Conservation (phyloP, 2,113 vertebrate species). For the Falco punctatus region DNA sequence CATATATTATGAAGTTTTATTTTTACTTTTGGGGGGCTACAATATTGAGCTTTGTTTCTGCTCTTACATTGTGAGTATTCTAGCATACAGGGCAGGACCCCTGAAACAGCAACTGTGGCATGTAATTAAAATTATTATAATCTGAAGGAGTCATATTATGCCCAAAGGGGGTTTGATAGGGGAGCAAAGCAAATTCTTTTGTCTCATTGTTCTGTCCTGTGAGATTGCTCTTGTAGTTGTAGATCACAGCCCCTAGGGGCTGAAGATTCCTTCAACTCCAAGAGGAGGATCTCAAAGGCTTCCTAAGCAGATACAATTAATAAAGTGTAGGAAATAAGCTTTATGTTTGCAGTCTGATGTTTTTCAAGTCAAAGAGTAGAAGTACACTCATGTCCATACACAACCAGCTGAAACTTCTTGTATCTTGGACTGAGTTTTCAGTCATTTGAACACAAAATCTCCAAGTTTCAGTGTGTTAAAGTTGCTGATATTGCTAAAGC, state of each 20-base stretch:
- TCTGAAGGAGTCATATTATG: background rate
- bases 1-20: background rate
- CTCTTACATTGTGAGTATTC: background rate
- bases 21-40: background rate
- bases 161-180: background rate
- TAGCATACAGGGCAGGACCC: background rate
- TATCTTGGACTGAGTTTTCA: background rate
- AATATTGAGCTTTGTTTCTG: background rate
- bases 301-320: background rate
- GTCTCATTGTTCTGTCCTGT: background rate
- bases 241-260: rapidly evolving
- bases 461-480: background rate
- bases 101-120: background rate
- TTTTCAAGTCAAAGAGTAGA: background rate
- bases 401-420: background rate
- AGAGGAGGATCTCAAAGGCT: background rate
- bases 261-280: background rate
- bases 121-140: background rate
- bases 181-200: background rate
- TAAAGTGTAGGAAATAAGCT: background rate
- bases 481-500: background rate
- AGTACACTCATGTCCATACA: background rate
- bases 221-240: background rate
- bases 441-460: background rate
- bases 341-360: background rate